Evolutionary conservation across 1,140 invertebrate species (phyloP).

Genomic region (Caenorhabditis brenneri): DNA sequence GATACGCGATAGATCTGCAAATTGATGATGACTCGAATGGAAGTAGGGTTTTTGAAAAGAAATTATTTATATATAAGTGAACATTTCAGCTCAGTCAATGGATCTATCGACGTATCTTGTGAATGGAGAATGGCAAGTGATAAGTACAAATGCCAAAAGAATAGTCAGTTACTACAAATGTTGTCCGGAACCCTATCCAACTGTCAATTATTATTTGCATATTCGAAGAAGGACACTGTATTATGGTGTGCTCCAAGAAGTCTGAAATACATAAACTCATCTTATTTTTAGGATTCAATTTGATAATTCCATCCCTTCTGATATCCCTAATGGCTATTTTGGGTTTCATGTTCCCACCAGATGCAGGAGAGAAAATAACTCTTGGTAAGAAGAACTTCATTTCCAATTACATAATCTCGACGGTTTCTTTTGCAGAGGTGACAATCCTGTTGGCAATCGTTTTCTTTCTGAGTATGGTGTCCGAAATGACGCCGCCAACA

Average conservation of each 20-base stretch:
- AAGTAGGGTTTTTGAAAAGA: neutral
- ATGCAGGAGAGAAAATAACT: constrained; percentile 97
- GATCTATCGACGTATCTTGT: constrained; percentile 92
- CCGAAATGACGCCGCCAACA: constrained; percentile 92
- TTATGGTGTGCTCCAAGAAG: too few species aligned
- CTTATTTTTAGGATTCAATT: constrained; percentile 81
- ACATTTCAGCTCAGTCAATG: constrained; percentile 85
- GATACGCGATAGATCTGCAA: constrained; percentile 88
- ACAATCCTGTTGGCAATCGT: constrained; percentile 74
- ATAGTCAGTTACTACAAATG: constrained; percentile 70
- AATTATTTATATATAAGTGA: neutral
- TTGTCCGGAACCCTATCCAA: constrained; percentile 82
- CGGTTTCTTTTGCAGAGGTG: constrained; percentile 83
- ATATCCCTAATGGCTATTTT: constrained; percentile 96
- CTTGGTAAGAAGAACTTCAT: constrained; percentile 78
- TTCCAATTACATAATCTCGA: constrained; percentile 9
- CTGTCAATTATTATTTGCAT: constrained; percentile 93
- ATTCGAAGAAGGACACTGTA: constrained; percentile 94
- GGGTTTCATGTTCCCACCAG: constrained; percentile 94
- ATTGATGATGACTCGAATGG: constrained; percentile 52
- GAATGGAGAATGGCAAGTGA: constrained; percentile 96
- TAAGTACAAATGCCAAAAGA: constrained; percentile 82
- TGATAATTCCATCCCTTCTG: constrained; percentile 97
- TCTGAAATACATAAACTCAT: too few species aligned
- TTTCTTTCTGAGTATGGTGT: constrained; percentile 72